These are phyloP conservation scores for Urocynchramus pylzowi DNA, from an alignment of 2,113 vertebrate species.

Conservation along the genomic window DNA sequence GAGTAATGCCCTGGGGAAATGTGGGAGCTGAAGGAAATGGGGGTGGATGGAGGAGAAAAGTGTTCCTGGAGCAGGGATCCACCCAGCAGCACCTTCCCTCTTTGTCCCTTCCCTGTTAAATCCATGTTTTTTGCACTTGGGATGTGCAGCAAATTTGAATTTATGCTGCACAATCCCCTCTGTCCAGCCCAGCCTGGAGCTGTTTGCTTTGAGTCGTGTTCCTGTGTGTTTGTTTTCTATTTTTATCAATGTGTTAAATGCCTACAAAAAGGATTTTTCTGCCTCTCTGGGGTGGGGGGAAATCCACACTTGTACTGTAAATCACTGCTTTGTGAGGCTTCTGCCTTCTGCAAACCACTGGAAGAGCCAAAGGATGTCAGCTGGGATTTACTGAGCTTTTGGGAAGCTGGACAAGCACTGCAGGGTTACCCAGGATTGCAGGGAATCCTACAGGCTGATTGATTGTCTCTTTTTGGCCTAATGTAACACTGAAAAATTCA, in stretches of 20 bases:
- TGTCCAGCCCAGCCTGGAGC: not conserved
- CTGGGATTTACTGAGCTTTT: not conserved
- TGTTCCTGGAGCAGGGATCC: not conserved
- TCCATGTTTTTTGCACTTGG: not conserved
- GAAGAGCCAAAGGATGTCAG: not conserved
- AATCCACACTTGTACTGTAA: not conserved
- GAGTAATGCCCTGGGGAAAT: not conserved
- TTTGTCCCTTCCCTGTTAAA: accelerated
- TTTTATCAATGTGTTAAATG: not conserved
- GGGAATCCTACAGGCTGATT: not conserved
- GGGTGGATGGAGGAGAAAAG: not conserved
- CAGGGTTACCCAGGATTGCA: not conserved
- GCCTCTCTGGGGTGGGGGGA: not conserved
- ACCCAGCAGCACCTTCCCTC: not conserved
- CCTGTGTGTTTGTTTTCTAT: accelerated
- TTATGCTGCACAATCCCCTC: not conserved
- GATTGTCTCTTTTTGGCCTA: not conserved
- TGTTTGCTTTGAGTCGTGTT: not conserved
- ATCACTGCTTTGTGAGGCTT: not conserved
- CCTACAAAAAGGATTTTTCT: not conserved
- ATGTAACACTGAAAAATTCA: not conserved
- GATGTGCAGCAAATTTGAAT: not conserved
- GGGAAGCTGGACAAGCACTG: not conserved
- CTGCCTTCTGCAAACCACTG: not conserved
- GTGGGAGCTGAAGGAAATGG: not conserved